These are phyloP conservation scores for Alviniconcha strummeri DNA, from an alignment of 2,888 invertebrate species.

Conservation along the genomic window DNA sequence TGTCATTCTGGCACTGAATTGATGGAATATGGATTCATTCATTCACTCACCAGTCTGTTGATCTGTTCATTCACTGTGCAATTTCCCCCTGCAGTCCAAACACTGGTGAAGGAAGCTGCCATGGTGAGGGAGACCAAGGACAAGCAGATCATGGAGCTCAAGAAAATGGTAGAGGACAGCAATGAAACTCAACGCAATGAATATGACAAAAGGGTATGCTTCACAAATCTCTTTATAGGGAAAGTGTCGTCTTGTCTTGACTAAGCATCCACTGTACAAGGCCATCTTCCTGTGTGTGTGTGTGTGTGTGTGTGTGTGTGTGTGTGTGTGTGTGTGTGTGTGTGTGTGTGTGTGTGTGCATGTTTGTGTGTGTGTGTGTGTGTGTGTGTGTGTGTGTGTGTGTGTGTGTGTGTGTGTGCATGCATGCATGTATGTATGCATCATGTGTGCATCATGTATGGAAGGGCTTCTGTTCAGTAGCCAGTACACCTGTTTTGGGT, in stretches of 20 bases:
- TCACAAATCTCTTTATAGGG: background rate
- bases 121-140: conserved; percentile 66
- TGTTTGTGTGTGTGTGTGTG: background rate
- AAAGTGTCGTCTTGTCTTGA: background rate
- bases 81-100: conserved; percentile 55
- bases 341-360: background rate
- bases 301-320: background rate
- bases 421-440: too few species aligned
- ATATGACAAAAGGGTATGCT: conserved; percentile 65
- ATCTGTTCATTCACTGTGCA: too few species aligned
- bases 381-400: background rate
- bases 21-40: too few species aligned
- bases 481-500: too few species aligned
- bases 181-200: conserved; percentile 61
- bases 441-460: background rate
- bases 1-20: too few species aligned
- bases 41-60: too few species aligned
- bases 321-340: background rate
- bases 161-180: conserved; percentile 64
- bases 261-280: background rate
- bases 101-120: conserved; percentile 64
- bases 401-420: background rate
- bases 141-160: conserved; percentile 66
- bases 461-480: too few species aligned
- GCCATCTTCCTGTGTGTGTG: background rate